A percentile compares a stretch with the other conserved stretches of the same genome.
Evolutionary conservation across 2,797 vertebrate species (phyloP).

Genomic region (Urocyon cinereoargenteus): DNA sequence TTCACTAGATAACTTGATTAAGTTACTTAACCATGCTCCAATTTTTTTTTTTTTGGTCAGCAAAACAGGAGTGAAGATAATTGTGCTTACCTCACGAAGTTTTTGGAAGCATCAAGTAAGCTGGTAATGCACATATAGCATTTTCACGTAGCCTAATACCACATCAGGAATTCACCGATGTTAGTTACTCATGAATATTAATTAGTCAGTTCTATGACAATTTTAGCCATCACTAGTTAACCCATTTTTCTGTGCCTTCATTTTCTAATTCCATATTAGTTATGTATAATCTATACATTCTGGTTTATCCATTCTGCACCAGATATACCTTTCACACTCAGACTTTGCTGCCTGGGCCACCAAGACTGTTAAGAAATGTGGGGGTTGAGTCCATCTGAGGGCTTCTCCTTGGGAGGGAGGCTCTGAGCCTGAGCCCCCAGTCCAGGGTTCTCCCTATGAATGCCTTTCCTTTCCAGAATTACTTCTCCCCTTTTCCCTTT

Average conservation of each 20-base stretch:
- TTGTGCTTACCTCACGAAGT: not conserved
- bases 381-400: not conserved
- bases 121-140: not conserved
- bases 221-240: not conserved
- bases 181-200: not conserved
- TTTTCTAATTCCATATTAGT: not conserved
- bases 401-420: not conserved
- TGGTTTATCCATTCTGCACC: no score
- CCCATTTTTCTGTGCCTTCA: not conserved
- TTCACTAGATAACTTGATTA: not conserved
- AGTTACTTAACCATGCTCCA: not conserved
- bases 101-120: not conserved
- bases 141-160: not conserved
- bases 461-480: not conserved
- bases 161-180: rapidly evolving
- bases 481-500: not conserved
- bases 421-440: no score
- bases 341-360: not conserved
- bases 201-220: not conserved
- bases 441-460: not conserved
- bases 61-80: conserved; percentile 15
- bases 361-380: not conserved
- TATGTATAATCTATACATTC: not conserved
- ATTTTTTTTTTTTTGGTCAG: not conserved
- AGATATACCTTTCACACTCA: not conserved